Conservation (phyloP, 2,888 invertebrate species). For the Chloroclysta siterata region DNA sequence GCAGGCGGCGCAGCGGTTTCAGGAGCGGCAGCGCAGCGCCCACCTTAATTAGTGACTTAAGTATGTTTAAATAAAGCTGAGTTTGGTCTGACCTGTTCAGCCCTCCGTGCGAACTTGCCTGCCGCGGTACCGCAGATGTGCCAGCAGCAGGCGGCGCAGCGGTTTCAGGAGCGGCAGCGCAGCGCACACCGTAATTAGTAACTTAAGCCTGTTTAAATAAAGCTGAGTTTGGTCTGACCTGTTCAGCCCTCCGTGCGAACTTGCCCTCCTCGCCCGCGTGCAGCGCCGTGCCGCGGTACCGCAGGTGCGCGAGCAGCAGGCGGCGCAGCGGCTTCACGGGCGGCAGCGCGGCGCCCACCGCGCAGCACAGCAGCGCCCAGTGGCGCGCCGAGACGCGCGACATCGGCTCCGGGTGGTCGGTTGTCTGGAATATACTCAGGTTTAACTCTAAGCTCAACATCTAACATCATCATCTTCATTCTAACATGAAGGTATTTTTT, state of each 20-base stretch:
- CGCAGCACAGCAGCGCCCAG: constrained; percentile 92
- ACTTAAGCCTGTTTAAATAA: too few relatives aligned
- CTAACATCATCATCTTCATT: too few relatives aligned
- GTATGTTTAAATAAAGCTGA: too few relatives aligned
- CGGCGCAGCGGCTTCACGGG: constrained; percentile 93
- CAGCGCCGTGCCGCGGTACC: constrained; percentile 94
- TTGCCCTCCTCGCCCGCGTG: constrained; percentile 95
- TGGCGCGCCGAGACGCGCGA: constrained; percentile 94
- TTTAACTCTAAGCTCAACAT: too few relatives aligned
- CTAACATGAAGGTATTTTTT: too few relatives aligned
- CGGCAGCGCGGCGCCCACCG: constrained; percentile 89
- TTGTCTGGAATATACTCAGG: constrained; percentile 86
- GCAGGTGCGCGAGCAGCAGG: constrained; percentile 94
- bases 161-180: too few relatives aligned
- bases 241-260: constrained; percentile 96
- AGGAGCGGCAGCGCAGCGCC: too few relatives aligned
- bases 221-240: constrained; percentile 65
- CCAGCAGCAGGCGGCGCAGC: constrained; percentile 87
- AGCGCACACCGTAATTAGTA: constrained; percentile 27
- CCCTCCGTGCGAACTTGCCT: too few relatives aligned
- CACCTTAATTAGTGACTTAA: too few relatives aligned
- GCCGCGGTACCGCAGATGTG: constrained; percentile 90
- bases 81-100: too few relatives aligned
- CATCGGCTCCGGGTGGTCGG: constrained; percentile 95
- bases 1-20: too few relatives aligned